Evolutionary conservation across 2,797 vertebrate species (phyloP), one percentile per base, ranked within the genome.

Genomic region (Siniperca undulata): DNA sequence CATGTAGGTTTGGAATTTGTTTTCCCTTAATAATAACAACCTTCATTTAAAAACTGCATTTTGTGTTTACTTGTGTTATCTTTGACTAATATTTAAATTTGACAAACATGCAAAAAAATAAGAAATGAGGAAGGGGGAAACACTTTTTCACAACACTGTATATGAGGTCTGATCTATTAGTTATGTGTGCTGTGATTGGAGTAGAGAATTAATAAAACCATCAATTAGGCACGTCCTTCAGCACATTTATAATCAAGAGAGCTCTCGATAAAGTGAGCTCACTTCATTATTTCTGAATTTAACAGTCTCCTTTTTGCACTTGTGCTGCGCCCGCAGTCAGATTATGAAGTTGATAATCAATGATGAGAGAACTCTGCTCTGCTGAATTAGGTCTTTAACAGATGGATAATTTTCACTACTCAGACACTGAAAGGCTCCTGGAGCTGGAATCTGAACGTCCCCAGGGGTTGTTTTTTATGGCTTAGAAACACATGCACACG

Each of bases 251-350:
- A 77, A 89, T 62, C 60, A 75, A 8, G 72, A 77, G 71, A 50
- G 40, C 82, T 68, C 78, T 88, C 7, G 0, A 59, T 36, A 6
- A 52, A 60, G 72, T 62, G 67, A 82, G 79, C 69, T 78, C 72
- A 59, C 84, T 85, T 91, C 64, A 85, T 91, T 89, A 86, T 71
- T 81, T 77, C 59, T 76, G 24, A 60, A 83, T 84, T 78, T 56
- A 81, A 74, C 71, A 68, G 66, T 36, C 40, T 76, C 34, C 36
- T 65, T 69, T 85, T 81, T 82, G 20, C 72, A 65, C 74, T 58
- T 60, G 9, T 5, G 53, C 70, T 64, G 52, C 20, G 3, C 55
- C 56, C 5, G n/a, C 16, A 82, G 80, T 61, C 77, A 69, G 61
- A 75, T 85, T 60, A 80, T 81, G 68, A 83, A 78, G 78, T 17